Evolutionary conservation across 2,888 invertebrate genomes (phyloP), one percentile per base, ranked within the genome.

Genomic region (Plebejus anna): DNA sequence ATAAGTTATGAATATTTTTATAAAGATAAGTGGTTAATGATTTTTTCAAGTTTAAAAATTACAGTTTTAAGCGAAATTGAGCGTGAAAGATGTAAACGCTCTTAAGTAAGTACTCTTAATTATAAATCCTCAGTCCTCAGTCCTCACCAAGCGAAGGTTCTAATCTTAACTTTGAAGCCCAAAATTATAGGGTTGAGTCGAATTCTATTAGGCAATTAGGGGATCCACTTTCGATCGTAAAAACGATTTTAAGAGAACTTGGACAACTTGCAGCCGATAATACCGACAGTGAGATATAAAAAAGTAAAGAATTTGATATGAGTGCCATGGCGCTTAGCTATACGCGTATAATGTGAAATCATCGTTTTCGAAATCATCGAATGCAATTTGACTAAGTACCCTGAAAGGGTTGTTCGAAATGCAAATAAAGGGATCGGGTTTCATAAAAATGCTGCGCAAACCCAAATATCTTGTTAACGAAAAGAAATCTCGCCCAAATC

Each of bases 381-480:
- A 55, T 55, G 55, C 4, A 55, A 55, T 55, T 55, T 16, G 55
- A 16, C 55, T 55, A 55, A 55, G 55, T 55, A 55, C 55, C 55
- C 32, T 66, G 11, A 28, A 61, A 66, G 32, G 66, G 4, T 22
- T 11, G n/a, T 13, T 22, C 66, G 32, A 4, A 13, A 66, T 66
- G 66, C 32, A 66, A 66, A 66, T 66, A 32, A 66, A 66, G 66
- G 66, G 36, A 66, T 32, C 4, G 32, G 66, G 32, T 66, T 66
- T 66, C 16, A 66, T 36, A 66, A 13, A 66, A 32, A 66, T 36
- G 22, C 61, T 28, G 32, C 11, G 13, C 22, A 22, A 72, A 72
- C 72, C 47, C 72, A 47, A 72, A 72, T 72, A 72, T 42, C 42
- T 72, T 28, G 22, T 72, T 72, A 72, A 42, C 42, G 38, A 47